Evolutionary conservation across 2,888 invertebrate species (phyloP), one percentile per base, ranked within the genome.

Genomic region (Drosophila antonietae): DNA sequence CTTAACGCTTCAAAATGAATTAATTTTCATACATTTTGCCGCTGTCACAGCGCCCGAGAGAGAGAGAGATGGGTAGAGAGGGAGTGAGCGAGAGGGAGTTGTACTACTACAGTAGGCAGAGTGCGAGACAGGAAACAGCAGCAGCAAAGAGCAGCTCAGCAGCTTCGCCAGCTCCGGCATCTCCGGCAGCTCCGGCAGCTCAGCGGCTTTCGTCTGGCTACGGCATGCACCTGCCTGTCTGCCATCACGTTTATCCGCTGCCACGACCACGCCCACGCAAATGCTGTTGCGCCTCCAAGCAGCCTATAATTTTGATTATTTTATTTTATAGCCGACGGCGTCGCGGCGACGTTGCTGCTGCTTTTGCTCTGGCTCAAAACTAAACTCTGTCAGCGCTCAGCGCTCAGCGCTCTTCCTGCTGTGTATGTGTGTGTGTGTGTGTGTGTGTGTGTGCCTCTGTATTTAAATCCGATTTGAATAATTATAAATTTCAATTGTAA

Each of bases 401-500:
- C 57, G 47, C 31, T 18, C 61, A 43, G 61, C 57, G 47, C 31
- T 18, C 8, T 20, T 6, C 37, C 37, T 14, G 3, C 15, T 31
- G n/a, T 57, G 1, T 20, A 10, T 57, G 33, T 59, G 12, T 23
- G 20, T 55, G 28, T 68, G 31, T 56, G 41, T 58, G 28, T 62
- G 53, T 60, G 49, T 58, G 53, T 64, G 23, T 65, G 52, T 60
- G 53, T 71, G 59, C 75, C 55, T 78, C 69, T 68, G 75, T 62
- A 68, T 81, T 85, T 85, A 85, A 85, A 85, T 85, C 85, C 85
- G 85, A 85, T 85, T 85, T 85, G 88, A 85, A 85, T 85, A 85
- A 85, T 85, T 85, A 85, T 86, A 88, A 85, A 85, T 85, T 85
- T 85, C 88, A 88, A 88, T 85, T 85, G 85, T 85, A 88, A 75